Percentiles rank a stretch among this genome's conserved stretches.
phyloP scores from a whole-genome alignment of 2,888 invertebrate genomes.

The Drosophila paucipuncta region DNA sequence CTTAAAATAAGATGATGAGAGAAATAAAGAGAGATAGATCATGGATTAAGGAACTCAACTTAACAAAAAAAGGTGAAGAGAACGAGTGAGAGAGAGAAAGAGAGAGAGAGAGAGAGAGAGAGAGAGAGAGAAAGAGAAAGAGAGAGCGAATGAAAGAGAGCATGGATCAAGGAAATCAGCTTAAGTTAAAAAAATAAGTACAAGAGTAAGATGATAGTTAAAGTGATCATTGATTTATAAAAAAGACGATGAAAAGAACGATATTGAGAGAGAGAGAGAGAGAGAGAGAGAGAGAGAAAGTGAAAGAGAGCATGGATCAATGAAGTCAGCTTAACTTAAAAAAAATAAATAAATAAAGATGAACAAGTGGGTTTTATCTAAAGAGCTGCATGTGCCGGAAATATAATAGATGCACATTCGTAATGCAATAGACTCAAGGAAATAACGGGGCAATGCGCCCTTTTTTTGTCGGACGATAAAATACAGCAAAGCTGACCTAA shows the following conservation, averaged over 20 bases:
- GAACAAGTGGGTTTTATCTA: slow-evolving; percentile 38
- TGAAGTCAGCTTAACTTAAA: slow-evolving; percentile 20
- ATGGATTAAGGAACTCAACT: no score
- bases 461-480: slow-evolving; percentile 49
- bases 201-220: not conserved
- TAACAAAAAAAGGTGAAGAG: no score
- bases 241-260: no score
- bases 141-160: not conserved
- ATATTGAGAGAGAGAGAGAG: no score
- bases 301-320: slow-evolving; percentile 13
- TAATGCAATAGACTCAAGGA: slow-evolving; percentile 24
- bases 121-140: not conserved
- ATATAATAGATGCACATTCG: slow-evolving; percentile 43
- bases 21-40: no score
- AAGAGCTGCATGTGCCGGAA: slow-evolving; percentile 65
- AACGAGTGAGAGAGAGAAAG: not conserved
- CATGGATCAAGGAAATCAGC: slow-evolving; percentile 25
- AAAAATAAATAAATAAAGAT: not conserved
- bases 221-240: not conserved
- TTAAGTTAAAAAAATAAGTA: not conserved
- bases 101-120: not conserved
- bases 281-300: slow-evolving; percentile 1
- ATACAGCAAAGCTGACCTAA: slow-evolving; percentile 64
- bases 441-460: slow-evolving; percentile 34
- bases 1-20: not conserved